These are phyloP conservation scores for Ethmia dodecea DNA, from an alignment of 2,888 invertebrate species.

Conservation along the genomic window DNA sequence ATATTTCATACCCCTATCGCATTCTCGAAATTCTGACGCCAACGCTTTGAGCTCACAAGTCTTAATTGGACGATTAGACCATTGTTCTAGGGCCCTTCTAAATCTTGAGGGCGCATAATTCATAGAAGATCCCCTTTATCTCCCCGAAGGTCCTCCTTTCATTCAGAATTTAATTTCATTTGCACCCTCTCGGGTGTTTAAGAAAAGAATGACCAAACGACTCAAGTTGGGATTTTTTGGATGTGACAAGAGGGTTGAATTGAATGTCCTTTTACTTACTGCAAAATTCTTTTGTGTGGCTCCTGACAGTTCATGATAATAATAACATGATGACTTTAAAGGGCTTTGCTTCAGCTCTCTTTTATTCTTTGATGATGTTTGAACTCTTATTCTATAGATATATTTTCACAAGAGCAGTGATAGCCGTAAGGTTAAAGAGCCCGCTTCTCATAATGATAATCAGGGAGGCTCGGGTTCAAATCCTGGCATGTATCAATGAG, in stretches of 20 bases:
- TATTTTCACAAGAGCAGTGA: too few relatives aligned
- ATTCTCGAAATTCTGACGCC: slow-evolving; percentile 37
- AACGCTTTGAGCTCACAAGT: slow-evolving; percentile 47
- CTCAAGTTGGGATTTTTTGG: slow-evolving; percentile 41
- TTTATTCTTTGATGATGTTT: too few relatives aligned
- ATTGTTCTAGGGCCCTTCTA: slow-evolving; percentile 62
- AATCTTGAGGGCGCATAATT: slow-evolving; percentile 61
- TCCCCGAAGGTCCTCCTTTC: slow-evolving; percentile 64
- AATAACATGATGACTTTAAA: too few relatives aligned
- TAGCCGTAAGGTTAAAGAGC: too few relatives aligned
- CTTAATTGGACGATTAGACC: slow-evolving; percentile 75
- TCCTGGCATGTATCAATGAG: too few relatives aligned
- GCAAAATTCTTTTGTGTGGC: neutral
- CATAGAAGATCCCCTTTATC: slow-evolving; percentile 68
- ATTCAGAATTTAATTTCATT: slow-evolving; percentile 75
- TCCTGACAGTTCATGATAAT: too few relatives aligned
- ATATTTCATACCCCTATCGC: slow-evolving; percentile 24
- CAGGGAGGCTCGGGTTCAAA: too few relatives aligned
- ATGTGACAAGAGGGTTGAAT: slow-evolving; percentile 42
- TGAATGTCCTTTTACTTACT: slow-evolving; percentile 31
- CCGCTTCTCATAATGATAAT: too few relatives aligned
- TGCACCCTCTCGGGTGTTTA: slow-evolving; percentile 64
- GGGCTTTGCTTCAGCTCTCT: too few relatives aligned
- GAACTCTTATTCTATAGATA: too few relatives aligned
- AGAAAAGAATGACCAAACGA: slow-evolving; percentile 72